Evolutionary conservation across 2,888 invertebrate genomes (phyloP), one percentile per base, ranked within the genome.

Genomic region (Diaprepes abbreviatus): DNA sequence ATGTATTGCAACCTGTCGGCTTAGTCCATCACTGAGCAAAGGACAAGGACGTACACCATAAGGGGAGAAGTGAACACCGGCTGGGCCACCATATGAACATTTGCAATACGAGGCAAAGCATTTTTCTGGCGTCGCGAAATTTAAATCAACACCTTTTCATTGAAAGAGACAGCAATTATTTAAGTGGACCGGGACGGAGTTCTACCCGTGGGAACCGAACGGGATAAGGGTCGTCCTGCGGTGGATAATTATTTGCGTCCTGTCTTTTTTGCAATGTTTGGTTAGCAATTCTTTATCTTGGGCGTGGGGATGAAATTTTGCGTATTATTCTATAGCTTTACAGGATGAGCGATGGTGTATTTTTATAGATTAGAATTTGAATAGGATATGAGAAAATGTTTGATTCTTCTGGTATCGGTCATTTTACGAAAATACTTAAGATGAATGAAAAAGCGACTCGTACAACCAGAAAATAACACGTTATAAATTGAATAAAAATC

Each of bases 81-180:
- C 76, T 43, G 67, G 60, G 65, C 68, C 35, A 66, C 73, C 71
- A 72, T 73, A 73, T 59, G 74, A 74, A 76, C 75, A 77, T 79
- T 80, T 77, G 79, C 79, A 79, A 78, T 74, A 73, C 73, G 76
- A 77, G 74, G 60, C 50, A 45, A 64, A 64, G 73, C 74, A 75
- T 74, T 74, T 76, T 66, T 76, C 73, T 76, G 74, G 62, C 66
- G 59, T 78, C 75, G 78, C 78, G 77, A 79, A 79, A 78, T 78
- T 79, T 75, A 76, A 78, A 77, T 78, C 78, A 77, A 77, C 78
- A 78, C 79, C 78, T 77, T 77, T 78, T 76, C 74, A 65, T 74
- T 59, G 52, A 65, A 69, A 72, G 63, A 71, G 71, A 71, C 71
- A 71, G 71, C 71, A 71, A 71, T 71, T 71, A 71, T 71, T 71